A percentile compares a stretch with the other conserved stretches of the same genome.
Evolutionary conservation across 2,797 vertebrate species (phyloP).

Genomic region (Ambastaia sidthimunki): DNA sequence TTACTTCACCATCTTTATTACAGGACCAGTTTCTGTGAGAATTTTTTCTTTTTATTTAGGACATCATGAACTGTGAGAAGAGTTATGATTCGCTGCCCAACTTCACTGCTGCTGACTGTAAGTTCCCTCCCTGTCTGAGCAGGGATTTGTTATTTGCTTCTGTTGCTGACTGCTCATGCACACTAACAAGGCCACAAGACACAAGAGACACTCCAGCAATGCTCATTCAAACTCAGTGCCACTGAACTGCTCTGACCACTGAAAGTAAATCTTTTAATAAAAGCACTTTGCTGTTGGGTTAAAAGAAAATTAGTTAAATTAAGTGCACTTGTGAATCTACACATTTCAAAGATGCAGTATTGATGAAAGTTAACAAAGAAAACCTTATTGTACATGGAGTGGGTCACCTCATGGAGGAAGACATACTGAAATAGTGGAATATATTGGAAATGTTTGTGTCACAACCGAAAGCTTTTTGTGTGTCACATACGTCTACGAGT

Average conservation of each 20-base stretch:
- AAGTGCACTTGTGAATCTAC: neutral
- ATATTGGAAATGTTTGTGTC: no score
- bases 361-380: no score
- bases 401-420: no score
- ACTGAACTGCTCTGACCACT: neutral
- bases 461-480: no score
- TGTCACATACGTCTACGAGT: no score
- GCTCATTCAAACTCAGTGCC: slow-evolving; percentile 6
- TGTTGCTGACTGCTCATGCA: slow-evolving; percentile 37
- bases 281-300: neutral
- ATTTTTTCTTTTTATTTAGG: slow-evolving; percentile 74
- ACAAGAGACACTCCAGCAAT: slow-evolving; percentile 8
- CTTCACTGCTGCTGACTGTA: slow-evolving; percentile 99
- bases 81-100: slow-evolving; percentile 99
- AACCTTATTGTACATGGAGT: no score
- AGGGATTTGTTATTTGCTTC: slow-evolving; percentile 40
- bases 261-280: slow-evolving; percentile 5
- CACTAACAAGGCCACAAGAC: slow-evolving; percentile 24
- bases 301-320: neutral
- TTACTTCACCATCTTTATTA: neutral
- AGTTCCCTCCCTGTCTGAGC: slow-evolving; percentile 72
- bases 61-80: slow-evolving; percentile 99
- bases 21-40: neutral
- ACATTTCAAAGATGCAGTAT: no score
- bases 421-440: no score